Evolutionary conservation across 2,888 invertebrate species (phyloP).

Genomic region (Phyllotreta striolata): DNA sequence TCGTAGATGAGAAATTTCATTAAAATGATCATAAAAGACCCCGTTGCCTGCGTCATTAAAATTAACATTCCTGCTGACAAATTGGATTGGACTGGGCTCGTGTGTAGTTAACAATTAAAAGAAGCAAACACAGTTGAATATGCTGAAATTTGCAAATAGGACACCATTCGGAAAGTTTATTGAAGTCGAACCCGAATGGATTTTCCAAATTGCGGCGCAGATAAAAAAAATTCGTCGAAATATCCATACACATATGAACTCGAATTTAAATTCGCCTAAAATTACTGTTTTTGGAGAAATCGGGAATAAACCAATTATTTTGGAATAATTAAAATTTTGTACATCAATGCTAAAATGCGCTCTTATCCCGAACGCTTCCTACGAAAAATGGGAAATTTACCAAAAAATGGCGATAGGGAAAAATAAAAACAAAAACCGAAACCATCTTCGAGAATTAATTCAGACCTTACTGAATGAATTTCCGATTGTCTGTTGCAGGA

Average conservation of each 20-base stretch:
- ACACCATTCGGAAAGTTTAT: conserved; percentile 2
- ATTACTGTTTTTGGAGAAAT: too few species aligned
- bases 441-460: conserved; percentile 17
- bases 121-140: neutral
- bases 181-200: conserved; percentile 22
- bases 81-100: neutral
- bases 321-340: too few species aligned
- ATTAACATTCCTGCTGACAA: conserved; percentile 4
- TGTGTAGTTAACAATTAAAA: conserved; percentile 7
- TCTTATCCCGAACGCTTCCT: too few species aligned
- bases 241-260: too few species aligned
- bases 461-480: conserved; percentile 9
- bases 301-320: too few species aligned
- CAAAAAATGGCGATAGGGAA: neutral
- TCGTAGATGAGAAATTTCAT: too few species aligned
- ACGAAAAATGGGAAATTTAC: too few species aligned
- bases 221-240: conserved; percentile 4
- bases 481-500: conserved; percentile 17
- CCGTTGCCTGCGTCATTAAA: neutral
- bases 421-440: neutral
- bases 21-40: neutral
- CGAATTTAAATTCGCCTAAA: too few species aligned
- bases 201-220: conserved; percentile 20
- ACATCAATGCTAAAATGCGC: too few species aligned
- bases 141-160: conserved; percentile 1